Evolutionary conservation across 2,113 vertebrate species (phyloP).

Genomic region (Phyllopteryx taeniolatus): DNA sequence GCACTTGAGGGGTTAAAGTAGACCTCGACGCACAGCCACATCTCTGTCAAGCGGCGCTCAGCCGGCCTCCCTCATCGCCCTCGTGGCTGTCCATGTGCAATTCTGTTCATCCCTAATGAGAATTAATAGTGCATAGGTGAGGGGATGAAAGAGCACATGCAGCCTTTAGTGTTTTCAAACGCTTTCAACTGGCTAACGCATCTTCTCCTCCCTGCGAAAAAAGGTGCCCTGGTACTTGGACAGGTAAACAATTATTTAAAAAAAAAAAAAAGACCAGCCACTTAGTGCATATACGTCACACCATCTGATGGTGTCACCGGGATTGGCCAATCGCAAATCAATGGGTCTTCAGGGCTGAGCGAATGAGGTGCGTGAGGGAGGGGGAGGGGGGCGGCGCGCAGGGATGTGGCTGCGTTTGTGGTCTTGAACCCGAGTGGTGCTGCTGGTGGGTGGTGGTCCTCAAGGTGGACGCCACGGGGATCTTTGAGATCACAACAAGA

Average conservation of each 20-base stretch:
- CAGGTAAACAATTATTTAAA: constrained; percentile 52
- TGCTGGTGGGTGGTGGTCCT: not conserved
- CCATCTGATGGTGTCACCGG: constrained; percentile 58
- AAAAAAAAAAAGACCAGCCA: constrained; percentile 51
- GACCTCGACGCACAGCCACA: constrained; percentile 34
- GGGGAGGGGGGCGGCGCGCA: constrained; percentile 16
- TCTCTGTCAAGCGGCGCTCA: constrained; percentile 21
- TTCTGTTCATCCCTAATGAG: constrained; percentile 63
- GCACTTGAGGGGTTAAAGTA: constrained; percentile 30
- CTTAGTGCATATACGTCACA: constrained; percentile 69
- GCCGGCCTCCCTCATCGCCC: constrained; percentile 34
- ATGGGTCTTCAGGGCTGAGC: constrained; percentile 51
- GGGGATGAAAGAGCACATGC: constrained; percentile 63
- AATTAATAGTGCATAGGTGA: constrained; percentile 75
- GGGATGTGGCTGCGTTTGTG: constrained; percentile 32
- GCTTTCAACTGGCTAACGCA: constrained; percentile 50
- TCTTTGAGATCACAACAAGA: constrained; percentile 18
- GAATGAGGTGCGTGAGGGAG: constrained; percentile 18
- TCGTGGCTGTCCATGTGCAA: constrained; percentile 60
- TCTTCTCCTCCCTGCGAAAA: constrained; percentile 36
- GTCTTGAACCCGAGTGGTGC: constrained; percentile 20
- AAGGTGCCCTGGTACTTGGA: constrained; percentile 54
- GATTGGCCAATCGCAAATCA: constrained; percentile 61
- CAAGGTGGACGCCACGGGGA: constrained; percentile 16
- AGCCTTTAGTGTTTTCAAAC: constrained; percentile 53